These are phyloP conservation scores for Periplaneta americana DNA, from an alignment of 1,140 invertebrate species.

Conservation along the genomic window DNA sequence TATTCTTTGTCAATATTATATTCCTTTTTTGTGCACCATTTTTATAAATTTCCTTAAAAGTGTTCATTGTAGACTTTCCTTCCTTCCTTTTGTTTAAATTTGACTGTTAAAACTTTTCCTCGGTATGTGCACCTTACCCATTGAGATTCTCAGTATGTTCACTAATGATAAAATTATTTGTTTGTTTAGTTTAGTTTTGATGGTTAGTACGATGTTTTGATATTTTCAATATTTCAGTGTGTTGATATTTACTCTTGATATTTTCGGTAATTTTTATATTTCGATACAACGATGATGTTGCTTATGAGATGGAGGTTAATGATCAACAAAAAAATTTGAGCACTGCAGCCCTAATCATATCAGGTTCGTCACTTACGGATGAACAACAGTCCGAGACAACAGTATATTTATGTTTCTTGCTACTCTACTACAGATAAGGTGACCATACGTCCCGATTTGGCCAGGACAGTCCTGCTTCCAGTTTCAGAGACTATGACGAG, in stretches of 20 bases:
- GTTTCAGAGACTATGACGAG: background rate
- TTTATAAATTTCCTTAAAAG: too few species aligned
- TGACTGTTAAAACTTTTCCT: background rate
- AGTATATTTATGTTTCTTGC: background rate
- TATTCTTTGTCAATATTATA: too few species aligned
- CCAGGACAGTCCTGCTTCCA: background rate
- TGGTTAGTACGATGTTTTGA: background rate
- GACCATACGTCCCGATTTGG: background rate
- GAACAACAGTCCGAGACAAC: background rate
- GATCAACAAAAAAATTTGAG: background rate
- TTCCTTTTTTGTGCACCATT: too few species aligned
- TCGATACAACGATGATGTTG: background rate
- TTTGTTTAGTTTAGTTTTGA: background rate
- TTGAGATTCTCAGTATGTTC: background rate
- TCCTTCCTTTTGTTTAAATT: too few species aligned
- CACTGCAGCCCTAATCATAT: background rate
- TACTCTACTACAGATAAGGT: background rate
- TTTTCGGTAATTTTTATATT: background rate
- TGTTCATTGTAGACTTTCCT: too few species aligned
- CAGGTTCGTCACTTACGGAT: background rate
- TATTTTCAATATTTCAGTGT: background rate
- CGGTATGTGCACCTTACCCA: background rate
- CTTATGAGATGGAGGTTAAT: background rate
- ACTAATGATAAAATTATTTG: too few species aligned
- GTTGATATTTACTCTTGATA: background rate